Base-by-base conservation (phyloP, 1,140 invertebrate species). In the Chrysopa pallens region DNA sequence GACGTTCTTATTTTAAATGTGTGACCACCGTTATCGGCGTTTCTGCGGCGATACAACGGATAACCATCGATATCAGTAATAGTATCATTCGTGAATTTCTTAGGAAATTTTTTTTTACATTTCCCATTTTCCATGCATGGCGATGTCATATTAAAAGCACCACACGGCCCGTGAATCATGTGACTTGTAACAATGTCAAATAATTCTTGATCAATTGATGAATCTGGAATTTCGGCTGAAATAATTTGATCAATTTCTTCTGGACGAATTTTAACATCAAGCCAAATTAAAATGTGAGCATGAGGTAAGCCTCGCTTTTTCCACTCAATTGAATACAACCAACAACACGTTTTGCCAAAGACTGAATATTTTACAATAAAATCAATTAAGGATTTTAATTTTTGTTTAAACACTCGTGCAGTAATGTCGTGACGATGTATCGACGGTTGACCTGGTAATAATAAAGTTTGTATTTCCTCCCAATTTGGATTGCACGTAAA, bases 141-240 rank as follows among this genome's bases (percentile, higher is more conserved):
- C 17, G 44, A 42, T 15, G 28, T 41, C n/a, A 3, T 15, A 23
- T 59, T 59, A 3, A 51, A 9, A 15, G 8, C 44, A 54, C 61
- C 62, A 49, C 63, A 68, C 5, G 60, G 63, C 31, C 63, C 63
- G 57, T 69, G 63, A 50, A 68, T 62, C 65, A 70, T 72, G 46
- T 60, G 44, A 42, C 52, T 61, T 6, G 38, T 60, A 12, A 69
- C 56, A 42, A 63, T 47, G 31, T 50, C 52, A 56, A 56, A 49
- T 23, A 69, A 49, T 39, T 47, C 39, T 38, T 52, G 49, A 46
- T 63, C 44, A 11, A 11, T 47, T 42, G 5, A 23, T 29, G 40
- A 45, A 59, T 70, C 57, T 8, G 69, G 64, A 45, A 74, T 60
- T 56, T 73, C 68, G 14, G 66, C 67, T 43, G 46, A 66, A 48